Evolutionary conservation across 2,797 vertebrate species (phyloP).

Genomic region (Champsocephalus gunnari): DNA sequence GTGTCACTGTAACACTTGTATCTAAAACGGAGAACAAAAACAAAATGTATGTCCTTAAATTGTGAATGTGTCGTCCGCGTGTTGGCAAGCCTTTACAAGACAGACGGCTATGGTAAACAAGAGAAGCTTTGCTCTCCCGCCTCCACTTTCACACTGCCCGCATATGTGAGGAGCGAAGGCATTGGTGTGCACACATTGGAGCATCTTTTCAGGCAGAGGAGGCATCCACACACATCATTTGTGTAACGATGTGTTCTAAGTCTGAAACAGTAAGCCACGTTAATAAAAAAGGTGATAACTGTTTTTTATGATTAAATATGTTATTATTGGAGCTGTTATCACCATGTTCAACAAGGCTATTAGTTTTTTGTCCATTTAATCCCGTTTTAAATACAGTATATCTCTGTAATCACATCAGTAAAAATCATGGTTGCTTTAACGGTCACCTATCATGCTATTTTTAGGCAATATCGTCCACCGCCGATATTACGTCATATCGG

Average conservation of each 20-base stretch:
- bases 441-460: too few relatives aligned
- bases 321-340: neutral
- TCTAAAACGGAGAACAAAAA: neutral
- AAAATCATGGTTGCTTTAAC: neutral
- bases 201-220: slow-evolving; percentile 16
- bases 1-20: neutral
- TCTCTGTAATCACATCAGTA: neutral
- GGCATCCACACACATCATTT: neutral
- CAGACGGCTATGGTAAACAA: slow-evolving; percentile 38
- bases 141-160: slow-evolving; percentile 33
- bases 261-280: neutral
- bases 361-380: neutral
- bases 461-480: too few relatives aligned
- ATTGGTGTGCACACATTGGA: slow-evolving; percentile 20
- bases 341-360: neutral
- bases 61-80: slow-evolving; percentile 1
- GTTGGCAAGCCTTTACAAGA: slow-evolving; percentile 30
- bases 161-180: slow-evolving; percentile 35
- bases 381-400: neutral
- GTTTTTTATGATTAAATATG: neutral
- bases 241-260: neutral
- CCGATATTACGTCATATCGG: too few relatives aligned
- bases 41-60: slow-evolving; percentile 12
- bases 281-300: neutral
- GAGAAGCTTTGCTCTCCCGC: slow-evolving; percentile 33